Base-by-base conservation (phyloP, 2,113 vertebrate genomes). In the Raja brachyura region DNA sequence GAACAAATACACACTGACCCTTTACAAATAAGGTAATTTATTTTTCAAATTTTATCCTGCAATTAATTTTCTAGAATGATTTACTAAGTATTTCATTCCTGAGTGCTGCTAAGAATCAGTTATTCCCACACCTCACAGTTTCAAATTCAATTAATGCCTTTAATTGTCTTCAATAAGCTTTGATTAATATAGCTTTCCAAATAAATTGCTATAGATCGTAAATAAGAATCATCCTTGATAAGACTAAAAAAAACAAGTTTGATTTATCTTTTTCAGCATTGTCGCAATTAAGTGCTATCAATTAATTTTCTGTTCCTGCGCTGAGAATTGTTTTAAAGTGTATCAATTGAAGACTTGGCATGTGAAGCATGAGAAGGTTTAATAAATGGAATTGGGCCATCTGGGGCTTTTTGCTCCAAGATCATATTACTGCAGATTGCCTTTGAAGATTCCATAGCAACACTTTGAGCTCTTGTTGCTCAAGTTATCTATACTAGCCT, bases 101-200 rank as follows among this genome's bases (percentile, higher is more conserved):
- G 75, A 2, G 28, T 13, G n/a, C 74, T 77, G n/a, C 10, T 77
- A 31, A 95, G 94, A 96, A 95, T 95, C 95, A 94, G 93, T 96
- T 96, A 95, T 94, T 93, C 85, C 56, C 6, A 66, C 95, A 94
- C 95, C 94, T 95, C 93, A 93, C 93, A 94, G 94, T 93, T 95
- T 96, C 94, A 94, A 94, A 96, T 96, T 96, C 95, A 96, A 96
- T 96, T 95, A 95, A 93, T 90, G 93, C 93, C 93, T 94, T 95
- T 94, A 94, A 93, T 95, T 95, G 94, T 95, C 94, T 94, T 95
- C 93, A 95, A 93, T 95, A 95, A 94, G 88, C 56, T 48, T 70
- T 93, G 90, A 94, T 93, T 94, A 94, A 94, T 93, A 94, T 48
- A n/a, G 93, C 95, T 93, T 81, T 93, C 94, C 93, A 93, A 95